phyloP scores from a whole-genome alignment of 2,113 vertebrate genomes.

The Muntiacus muntjak region DNA sequence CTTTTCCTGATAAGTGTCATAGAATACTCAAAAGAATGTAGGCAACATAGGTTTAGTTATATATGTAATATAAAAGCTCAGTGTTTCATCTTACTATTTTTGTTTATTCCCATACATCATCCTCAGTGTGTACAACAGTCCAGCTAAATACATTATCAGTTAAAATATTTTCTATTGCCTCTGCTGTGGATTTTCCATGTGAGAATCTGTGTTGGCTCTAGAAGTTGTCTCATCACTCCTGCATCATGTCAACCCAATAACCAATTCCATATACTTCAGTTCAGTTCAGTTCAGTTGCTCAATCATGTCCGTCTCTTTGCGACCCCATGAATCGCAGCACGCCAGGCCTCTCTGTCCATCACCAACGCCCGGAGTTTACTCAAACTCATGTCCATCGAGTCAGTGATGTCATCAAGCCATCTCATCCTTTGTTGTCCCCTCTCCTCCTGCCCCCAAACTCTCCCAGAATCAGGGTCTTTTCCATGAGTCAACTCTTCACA shows the following conservation, averaged over 20 bases:
- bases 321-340: no score
- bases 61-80: background rate
- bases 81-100: background rate
- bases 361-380: no score
- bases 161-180: background rate
- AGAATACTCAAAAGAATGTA: background rate
- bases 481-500: no score
- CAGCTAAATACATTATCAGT: background rate
- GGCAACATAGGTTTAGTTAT: background rate
- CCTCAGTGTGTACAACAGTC: background rate
- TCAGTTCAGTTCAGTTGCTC: no score
- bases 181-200: background rate
- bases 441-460: no score
- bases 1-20: background rate
- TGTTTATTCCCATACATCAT: background rate
- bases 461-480: no score
- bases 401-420: no score
- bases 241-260: background rate
- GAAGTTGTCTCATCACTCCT: background rate
- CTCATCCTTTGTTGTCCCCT: no score
- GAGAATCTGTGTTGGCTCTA: background rate
- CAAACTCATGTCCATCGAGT: no score
- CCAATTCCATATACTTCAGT: background rate
- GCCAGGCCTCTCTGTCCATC: no score
- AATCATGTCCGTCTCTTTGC: no score